Evolutionary conservation across 2,113 vertebrate species (phyloP), one percentile per base, ranked within the genome.

Genomic region (Cheilinus undulatus): DNA sequence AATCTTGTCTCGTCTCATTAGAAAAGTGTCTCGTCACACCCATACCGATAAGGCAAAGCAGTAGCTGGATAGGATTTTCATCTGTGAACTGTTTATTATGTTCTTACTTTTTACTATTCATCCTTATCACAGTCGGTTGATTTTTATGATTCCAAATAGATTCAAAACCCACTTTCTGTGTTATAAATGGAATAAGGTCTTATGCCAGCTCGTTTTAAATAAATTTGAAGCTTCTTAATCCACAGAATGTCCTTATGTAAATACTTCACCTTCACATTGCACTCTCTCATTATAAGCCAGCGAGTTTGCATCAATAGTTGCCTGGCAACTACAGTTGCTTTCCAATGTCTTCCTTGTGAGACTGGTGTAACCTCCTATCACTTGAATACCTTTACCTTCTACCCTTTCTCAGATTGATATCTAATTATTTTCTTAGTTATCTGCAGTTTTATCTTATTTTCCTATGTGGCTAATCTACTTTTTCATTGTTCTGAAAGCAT

Each of bases 241-340:
- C 20, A 7, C 7, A 45, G 19, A 3, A 22, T 3, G 53, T 56
- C 30, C 15, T 30, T 20, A 53, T 57, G 13, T 50, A 40, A 75
- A 61, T 68, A 42, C 32, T 67, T 62, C 42, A 43, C 14, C 34
- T 19, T 65, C 43, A 65, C 42, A 49, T 38, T 70, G 26, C 23
- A 32, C 34, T 63, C 27, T 42, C 40, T 40, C 34, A 56, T 15
- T 45, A 32, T 61, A 36, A 76, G 14, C 48, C 61, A 78, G 60
- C 61, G 30, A 75, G 57, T 76, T 86, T 42, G 56, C 54, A 83
- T 84, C 54, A 75, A 38, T 67, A 76, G 89, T 92, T 92, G 89
- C 92, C 54, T 89, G 83, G 92, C 88, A 93, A 92, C 90, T 67
- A 54, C 36, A 49, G 65, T 67, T 69, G 50, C 46, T 71, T 68